Conservation (phyloP, 2,797 vertebrate species). For the Ciconia nigra region DNA sequence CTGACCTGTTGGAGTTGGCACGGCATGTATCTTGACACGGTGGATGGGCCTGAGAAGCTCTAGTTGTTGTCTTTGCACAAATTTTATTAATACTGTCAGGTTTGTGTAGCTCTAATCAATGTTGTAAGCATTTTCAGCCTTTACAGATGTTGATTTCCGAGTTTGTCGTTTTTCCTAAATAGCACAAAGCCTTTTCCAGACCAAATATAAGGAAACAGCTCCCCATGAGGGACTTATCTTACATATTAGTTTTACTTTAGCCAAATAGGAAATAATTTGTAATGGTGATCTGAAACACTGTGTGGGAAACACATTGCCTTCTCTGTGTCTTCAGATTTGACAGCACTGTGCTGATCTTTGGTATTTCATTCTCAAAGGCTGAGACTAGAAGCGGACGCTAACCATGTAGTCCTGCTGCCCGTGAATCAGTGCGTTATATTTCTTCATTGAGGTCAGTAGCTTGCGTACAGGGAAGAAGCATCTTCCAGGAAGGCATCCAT, state of each 20-base stretch:
- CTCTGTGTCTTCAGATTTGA: not conserved
- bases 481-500: not conserved
- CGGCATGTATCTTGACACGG: not conserved
- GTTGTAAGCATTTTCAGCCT: not conserved
- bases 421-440: accelerated
- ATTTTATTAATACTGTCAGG: not conserved
- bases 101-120: not conserved
- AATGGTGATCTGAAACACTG: not conserved
- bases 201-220: not conserved
- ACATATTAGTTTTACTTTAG: not conserved
- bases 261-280: not conserved
- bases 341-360: not conserved
- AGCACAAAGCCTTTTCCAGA: not conserved
- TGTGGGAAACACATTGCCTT: not conserved
- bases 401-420: not conserved
- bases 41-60: not conserved
- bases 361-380: not conserved
- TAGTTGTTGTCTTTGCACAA: not conserved
- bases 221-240: not conserved
- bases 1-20: not conserved
- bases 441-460: not conserved
- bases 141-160: not conserved
- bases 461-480: not conserved
- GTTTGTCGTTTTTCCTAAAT: not conserved
- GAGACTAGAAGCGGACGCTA: not conserved